phyloP scores from a whole-genome alignment of 2,888 invertebrate genomes.

The Enchytraeus crypticus region DNA sequence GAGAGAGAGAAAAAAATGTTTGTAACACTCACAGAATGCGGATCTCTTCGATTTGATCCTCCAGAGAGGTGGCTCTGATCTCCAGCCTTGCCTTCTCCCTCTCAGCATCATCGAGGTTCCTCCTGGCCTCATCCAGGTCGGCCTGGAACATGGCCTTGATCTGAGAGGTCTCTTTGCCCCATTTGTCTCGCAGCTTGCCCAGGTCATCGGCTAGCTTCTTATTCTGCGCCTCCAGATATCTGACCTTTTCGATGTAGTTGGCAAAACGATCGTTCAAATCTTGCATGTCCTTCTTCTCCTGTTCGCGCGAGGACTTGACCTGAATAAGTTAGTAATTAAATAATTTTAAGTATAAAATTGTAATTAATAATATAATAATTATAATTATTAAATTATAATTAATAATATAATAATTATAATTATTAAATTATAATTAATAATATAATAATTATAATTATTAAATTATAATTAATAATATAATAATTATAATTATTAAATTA shows the following conservation, averaged over 20 bases:
- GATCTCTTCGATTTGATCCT: slow-evolving; percentile 47
- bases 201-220: slow-evolving; percentile 45
- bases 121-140: slow-evolving; percentile 50
- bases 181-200: slow-evolving; percentile 36
- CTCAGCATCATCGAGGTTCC: slow-evolving; percentile 50
- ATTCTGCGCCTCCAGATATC: slow-evolving; percentile 50
- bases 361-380: too few relatives aligned
- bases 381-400: too few relatives aligned
- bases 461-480: too few relatives aligned
- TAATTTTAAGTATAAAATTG: too few relatives aligned
- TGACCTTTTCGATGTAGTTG: slow-evolving; percentile 52
- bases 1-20: too few relatives aligned
- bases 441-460: too few relatives aligned
- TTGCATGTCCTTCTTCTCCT: slow-evolving; percentile 53
- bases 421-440: too few relatives aligned
- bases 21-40: slow-evolving; percentile 33
- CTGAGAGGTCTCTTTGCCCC: slow-evolving; percentile 36
- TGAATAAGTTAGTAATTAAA: too few relatives aligned
- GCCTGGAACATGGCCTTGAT: slow-evolving; percentile 50
- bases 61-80: slow-evolving; percentile 47
- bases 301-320: slow-evolving; percentile 48
- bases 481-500: too few relatives aligned
- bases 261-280: slow-evolving; percentile 54
- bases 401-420: too few relatives aligned
- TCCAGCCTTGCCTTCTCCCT: slow-evolving; percentile 51